These are phyloP conservation scores for Hypomecis atomaria DNA, from an alignment of 2,888 invertebrate genomes.

Conservation along the genomic window DNA sequence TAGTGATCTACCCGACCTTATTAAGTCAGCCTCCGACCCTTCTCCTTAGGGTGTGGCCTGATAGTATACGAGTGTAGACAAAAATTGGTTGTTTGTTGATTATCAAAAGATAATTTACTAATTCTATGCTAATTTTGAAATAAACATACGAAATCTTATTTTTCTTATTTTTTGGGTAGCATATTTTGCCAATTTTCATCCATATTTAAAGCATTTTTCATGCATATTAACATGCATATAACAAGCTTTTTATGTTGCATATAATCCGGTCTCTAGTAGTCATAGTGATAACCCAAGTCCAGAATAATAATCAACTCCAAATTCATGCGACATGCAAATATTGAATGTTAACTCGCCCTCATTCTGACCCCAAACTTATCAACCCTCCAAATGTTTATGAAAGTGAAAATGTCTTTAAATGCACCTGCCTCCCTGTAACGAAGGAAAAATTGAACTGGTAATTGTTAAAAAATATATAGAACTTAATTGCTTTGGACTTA, in stretches of 20 bases:
- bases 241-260: no score
- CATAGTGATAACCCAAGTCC: no score
- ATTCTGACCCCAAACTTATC: slow-evolving; percentile 38
- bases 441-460: slow-evolving; percentile 52
- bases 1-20: slow-evolving; percentile 69
- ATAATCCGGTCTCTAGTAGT: no score
- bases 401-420: slow-evolving; percentile 71
- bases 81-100: not conserved
- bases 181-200: no score
- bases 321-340: no score
- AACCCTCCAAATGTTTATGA: slow-evolving; percentile 63
- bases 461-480: slow-evolving; percentile 51
- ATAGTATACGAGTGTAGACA: not conserved
- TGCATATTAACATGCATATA: no score
- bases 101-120: not conserved
- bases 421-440: slow-evolving; percentile 68
- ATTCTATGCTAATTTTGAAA: not conserved
- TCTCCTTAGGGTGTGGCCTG: slow-evolving; percentile 40
- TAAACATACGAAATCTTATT: no score
- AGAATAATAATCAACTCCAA: no score
- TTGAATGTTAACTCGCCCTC: not conserved
- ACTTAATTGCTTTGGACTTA: slow-evolving; percentile 57
- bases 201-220: no score
- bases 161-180: no score
- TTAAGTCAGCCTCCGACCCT: slow-evolving; percentile 71